Evolutionary conservation across 1,140 invertebrate species (phyloP).

Genomic region (Leguminivora glycinivorella): DNA sequence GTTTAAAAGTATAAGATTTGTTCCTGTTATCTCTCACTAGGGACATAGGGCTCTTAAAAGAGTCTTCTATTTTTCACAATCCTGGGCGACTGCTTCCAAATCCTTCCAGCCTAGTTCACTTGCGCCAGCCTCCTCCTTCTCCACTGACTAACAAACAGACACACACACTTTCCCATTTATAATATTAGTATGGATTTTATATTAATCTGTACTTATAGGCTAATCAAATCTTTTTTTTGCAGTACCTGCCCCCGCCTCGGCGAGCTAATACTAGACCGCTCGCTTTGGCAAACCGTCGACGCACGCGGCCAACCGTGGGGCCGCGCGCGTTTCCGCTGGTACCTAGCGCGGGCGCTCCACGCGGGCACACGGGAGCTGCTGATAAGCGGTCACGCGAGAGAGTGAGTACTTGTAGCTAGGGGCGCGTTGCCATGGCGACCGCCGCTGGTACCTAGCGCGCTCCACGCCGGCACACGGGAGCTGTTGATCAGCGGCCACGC

Average conservation of each 20-base stretch:
- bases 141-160: too few species aligned
- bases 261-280: slow-evolving; percentile 51
- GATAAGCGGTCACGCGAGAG: slow-evolving; percentile 48
- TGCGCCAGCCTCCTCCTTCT: too few species aligned
- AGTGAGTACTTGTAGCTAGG: slow-evolving; percentile 42
- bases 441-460: neutral
- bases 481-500: neutral
- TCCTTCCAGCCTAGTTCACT: too few species aligned
- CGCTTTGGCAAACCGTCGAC: slow-evolving; percentile 63
- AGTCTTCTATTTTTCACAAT: too few species aligned
- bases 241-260: slow-evolving; percentile 63
- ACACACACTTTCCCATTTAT: too few species aligned
- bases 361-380: slow-evolving; percentile 44
- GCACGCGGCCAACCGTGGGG: slow-evolving; percentile 41
- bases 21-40: too few species aligned
- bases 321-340: slow-evolving; percentile 44
- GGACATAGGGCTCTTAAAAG: too few species aligned
- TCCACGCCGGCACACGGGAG: neutral
- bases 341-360: slow-evolving; percentile 46
- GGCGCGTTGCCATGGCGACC: neutral
- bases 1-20: too few species aligned
- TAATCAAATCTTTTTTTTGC: slow-evolving; percentile 27
- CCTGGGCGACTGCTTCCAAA: too few species aligned
- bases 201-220: too few species aligned
- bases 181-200: too few species aligned